These are phyloP conservation scores for Gadopsis bispinosus DNA, from an alignment of 2,797 vertebrate genomes.

Conservation along the genomic window DNA sequence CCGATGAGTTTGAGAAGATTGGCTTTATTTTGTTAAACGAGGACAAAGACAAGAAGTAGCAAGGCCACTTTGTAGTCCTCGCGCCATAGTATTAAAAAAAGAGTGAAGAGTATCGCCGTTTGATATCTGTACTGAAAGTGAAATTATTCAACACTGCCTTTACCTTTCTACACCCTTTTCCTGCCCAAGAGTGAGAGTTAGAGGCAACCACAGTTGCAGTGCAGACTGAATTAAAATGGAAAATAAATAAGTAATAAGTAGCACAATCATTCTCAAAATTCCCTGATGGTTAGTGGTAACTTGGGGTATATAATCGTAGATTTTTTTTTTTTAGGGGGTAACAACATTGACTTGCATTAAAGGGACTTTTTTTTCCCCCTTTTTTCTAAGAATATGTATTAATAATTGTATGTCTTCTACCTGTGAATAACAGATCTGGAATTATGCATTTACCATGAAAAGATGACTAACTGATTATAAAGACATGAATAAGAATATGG, in stretches of 20 bases:
- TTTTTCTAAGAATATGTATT: slow-evolving; percentile 26
- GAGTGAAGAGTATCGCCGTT: too few relatives aligned
- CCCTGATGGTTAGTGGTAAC: not conserved
- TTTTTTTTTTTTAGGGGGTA: too few relatives aligned
- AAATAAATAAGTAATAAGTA: not conserved
- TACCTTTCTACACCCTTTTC: not conserved
- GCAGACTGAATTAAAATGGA: not conserved
- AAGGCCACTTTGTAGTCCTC: not conserved
- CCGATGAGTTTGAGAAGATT: not conserved
- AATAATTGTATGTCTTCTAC: not conserved
- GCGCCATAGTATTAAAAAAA: too few relatives aligned
- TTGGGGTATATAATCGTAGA: not conserved
- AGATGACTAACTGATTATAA: slow-evolving; percentile 29
- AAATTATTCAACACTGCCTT: too few relatives aligned
- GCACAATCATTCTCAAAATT: not conserved
- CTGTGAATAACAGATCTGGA: slow-evolving; percentile 1
- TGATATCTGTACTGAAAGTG: not conserved
- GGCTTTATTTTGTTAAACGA: not conserved
- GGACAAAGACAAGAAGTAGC: too few relatives aligned
- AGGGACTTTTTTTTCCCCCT: not conserved
- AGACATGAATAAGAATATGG: slow-evolving; percentile 29
- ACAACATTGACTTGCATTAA: not conserved
- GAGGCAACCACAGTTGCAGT: not conserved
- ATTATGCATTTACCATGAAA: slow-evolving; percentile 18
- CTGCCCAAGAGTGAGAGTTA: not conserved